These are phyloP conservation scores for Sinopyrophorus schimmeli DNA, from an alignment of 2,888 invertebrate species.

Conservation along the genomic window DNA sequence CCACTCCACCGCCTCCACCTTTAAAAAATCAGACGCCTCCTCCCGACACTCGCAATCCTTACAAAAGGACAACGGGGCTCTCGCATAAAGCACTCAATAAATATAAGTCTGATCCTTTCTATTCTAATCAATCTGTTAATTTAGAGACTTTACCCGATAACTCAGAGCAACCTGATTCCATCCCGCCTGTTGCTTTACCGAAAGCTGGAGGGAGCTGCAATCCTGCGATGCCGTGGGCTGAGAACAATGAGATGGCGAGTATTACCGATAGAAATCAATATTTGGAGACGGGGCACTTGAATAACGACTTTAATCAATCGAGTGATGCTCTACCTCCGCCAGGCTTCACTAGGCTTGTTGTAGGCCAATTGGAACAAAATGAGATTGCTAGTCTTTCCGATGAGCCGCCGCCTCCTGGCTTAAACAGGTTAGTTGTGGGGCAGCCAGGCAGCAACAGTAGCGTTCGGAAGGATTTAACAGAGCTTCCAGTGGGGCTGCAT, in stretches of 20 bases:
- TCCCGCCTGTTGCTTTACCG: constrained; percentile 37
- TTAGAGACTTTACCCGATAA: constrained; percentile 70
- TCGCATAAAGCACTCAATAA: constrained; percentile 57
- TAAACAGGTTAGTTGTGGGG: constrained; percentile 69
- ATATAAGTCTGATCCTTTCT: constrained; percentile 41
- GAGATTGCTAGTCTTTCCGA: constrained; percentile 46
- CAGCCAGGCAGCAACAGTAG: constrained; percentile 31
- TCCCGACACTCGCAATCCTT: constrained; percentile 45
- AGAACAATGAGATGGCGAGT: constrained; percentile 66
- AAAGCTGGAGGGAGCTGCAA: constrained; percentile 23
- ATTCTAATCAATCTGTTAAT: constrained; percentile 62
- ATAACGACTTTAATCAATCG: constrained; percentile 45
- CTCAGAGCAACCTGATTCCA: constrained; percentile 65
- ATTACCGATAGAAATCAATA: constrained; percentile 76
- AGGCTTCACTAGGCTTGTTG: constrained; percentile 66
- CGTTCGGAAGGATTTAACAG: constrained; percentile 24
- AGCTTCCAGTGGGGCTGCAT: constrained; percentile 61
- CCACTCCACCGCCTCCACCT: constrained; percentile 48
- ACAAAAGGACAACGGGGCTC: constrained; percentile 46
- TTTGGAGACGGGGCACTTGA: constrained; percentile 74
- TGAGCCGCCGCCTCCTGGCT: constrained; percentile 65
- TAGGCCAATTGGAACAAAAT: constrained; percentile 64
- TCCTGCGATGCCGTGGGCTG: constrained; percentile 39
- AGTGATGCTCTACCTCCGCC: constrained; percentile 63
- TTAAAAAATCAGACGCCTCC: constrained; percentile 38